phyloP scores from a whole-genome alignment of 2,888 invertebrate genomes.

The Alentia gelatinosa region DNA sequence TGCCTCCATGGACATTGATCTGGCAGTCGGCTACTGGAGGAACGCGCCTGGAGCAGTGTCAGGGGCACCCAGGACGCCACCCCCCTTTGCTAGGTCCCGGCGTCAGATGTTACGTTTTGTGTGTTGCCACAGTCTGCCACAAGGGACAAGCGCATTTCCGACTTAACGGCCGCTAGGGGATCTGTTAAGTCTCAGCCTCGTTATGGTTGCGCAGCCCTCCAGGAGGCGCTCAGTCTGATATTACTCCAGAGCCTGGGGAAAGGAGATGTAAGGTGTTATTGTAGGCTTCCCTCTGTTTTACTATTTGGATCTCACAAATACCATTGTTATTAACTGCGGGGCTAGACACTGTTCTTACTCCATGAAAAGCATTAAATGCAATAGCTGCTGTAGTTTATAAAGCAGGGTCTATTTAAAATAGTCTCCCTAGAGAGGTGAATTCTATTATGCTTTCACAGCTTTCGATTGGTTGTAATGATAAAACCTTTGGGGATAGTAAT shows the following conservation, averaged over 20 bases:
- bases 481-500: not conserved
- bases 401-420: not conserved
- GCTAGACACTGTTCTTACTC: no score
- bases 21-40: not conserved
- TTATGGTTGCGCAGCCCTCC: not conserved
- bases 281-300: no score
- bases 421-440: no score
- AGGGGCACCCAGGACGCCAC: not conserved
- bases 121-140: not conserved
- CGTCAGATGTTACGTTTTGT: not conserved
- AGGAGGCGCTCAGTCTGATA: not conserved
- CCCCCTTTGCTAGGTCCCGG: not conserved
- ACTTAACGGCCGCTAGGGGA: slow-evolving; percentile 7
- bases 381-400: not conserved
- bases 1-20: not conserved
- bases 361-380: not conserved
- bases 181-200: not conserved
- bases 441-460: not conserved
- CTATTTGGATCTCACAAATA: no score
- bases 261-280: no score
- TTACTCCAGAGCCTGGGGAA: no score
- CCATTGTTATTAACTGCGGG: no score
- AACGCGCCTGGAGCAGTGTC: not conserved
- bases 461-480: not conserved
- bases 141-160: not conserved